phyloP scores from a whole-genome alignment of 2,113 vertebrate genomes.

The Phainopepla nitens region DNA sequence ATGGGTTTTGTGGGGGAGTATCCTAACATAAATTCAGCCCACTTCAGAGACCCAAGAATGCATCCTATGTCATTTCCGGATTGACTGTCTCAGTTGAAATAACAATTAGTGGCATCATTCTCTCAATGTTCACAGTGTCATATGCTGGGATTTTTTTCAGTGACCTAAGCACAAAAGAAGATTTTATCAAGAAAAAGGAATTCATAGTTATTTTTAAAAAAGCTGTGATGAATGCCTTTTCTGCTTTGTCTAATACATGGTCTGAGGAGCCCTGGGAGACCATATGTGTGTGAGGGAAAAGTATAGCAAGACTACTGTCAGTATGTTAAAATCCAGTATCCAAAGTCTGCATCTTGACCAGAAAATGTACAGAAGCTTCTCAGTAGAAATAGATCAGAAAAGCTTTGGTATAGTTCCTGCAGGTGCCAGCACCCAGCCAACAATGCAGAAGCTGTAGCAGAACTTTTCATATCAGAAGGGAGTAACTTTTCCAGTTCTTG shows the following conservation, averaged over 20 bases:
- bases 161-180: neutral
- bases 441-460: neutral
- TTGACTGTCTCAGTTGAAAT: neutral
- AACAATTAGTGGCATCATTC: neutral
- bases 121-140: neutral
- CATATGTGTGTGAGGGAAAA: neutral
- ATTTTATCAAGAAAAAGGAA: neutral
- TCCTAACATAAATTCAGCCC: neutral
- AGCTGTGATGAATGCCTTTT: neutral
- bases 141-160: neutral
- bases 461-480: neutral
- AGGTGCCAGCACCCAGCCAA: neutral
- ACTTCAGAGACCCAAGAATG: neutral
- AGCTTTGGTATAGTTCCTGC: neutral
- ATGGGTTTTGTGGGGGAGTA: fast-evolving
- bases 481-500: neutral
- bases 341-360: neutral
- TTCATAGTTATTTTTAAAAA: neutral
- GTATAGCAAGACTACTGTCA: neutral
- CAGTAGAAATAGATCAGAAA: neutral
- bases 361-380: neutral
- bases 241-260: neutral
- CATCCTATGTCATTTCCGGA: neutral
- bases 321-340: neutral
- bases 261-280: neutral